These are phyloP conservation scores for Mobula birostris DNA, from an alignment of 2,113 vertebrate species.

Conservation along the genomic window DNA sequence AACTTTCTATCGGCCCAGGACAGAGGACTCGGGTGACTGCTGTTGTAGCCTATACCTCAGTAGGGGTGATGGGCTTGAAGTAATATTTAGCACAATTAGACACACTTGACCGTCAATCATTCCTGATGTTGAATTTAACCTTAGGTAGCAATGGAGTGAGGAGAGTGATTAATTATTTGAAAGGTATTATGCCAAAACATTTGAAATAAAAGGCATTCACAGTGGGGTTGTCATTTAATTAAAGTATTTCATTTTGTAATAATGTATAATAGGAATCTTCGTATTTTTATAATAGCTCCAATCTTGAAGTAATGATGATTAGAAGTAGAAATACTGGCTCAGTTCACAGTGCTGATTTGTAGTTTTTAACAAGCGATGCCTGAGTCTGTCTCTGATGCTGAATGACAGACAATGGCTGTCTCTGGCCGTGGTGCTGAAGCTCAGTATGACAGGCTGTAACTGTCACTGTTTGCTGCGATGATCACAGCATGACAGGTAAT, in stretches of 20 bases:
- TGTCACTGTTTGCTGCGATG: constrained; percentile 53
- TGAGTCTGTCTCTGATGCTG: constrained; percentile 52
- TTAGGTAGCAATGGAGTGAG: neutral
- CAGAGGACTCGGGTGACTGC: too few species aligned
- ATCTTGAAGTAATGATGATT: neutral
- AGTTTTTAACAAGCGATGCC: constrained; percentile 50
- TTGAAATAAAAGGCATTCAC: neutral
- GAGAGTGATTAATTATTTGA: neutral
- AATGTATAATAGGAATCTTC: neutral
- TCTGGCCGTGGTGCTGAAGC: constrained; percentile 60
- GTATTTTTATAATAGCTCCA: neutral
- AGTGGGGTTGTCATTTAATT: neutral
- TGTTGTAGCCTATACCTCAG: too few species aligned
- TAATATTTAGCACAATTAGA: neutral
- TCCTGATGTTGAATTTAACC: neutral
- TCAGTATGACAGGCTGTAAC: constrained; percentile 61
- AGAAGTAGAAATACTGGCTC: neutral
- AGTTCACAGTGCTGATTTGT: neutral
- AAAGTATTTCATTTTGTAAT: neutral
- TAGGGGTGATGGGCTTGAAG: too few species aligned
- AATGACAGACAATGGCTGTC: constrained; percentile 59
- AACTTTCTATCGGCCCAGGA: too few species aligned
- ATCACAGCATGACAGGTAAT: constrained; percentile 57
- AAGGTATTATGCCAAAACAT: neutral
- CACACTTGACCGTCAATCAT: neutral